A percentile compares a stretch with the other conserved stretches of the same genome.
These are phyloP conservation scores for Meliscaeva auricollis DNA, from an alignment of 2,888 invertebrate genomes.

Conservation along the genomic window DNA sequence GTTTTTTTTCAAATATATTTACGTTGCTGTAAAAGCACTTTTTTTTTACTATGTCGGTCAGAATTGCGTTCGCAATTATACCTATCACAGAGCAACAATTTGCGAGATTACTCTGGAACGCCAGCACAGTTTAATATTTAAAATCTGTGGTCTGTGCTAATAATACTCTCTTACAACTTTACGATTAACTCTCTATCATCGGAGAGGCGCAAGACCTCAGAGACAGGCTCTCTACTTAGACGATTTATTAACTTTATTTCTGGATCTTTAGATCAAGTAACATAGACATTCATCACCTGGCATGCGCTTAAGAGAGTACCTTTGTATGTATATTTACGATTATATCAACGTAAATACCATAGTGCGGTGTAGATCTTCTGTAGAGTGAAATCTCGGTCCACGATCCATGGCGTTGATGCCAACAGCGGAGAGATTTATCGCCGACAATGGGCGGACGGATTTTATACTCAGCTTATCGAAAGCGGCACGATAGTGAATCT, in stretches of 20 bases:
- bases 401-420: constrained; percentile 70
- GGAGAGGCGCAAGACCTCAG: constrained; percentile 32
- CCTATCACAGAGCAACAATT: constrained; percentile 58
- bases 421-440: constrained; percentile 71
- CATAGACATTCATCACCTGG: constrained; percentile 83
- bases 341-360: neutral
- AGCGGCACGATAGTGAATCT: constrained; percentile 59
- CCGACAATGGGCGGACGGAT: constrained; percentile 73
- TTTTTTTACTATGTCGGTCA: constrained; percentile 61
- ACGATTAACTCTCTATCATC: constrained; percentile 74
- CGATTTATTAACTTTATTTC: constrained; percentile 84
- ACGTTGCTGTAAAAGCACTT: constrained; percentile 23
- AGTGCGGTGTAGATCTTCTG: constrained; percentile 33
- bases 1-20: constrained; percentile 18
- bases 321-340: neutral
- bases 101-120: constrained; percentile 59
- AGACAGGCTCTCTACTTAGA: constrained; percentile 79
- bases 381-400: constrained; percentile 58
- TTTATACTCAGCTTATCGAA: constrained; percentile 66
- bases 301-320: constrained; percentile 48
- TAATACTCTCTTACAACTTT: constrained; percentile 74
- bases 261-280: constrained; percentile 83
- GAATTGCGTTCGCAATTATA: constrained; percentile 60
- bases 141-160: constrained; percentile 67
- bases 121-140: constrained; percentile 71